Evolutionary conservation across 2,113 vertebrate species (phyloP).

Genomic region (Phyllostomus hastatus): DNA sequence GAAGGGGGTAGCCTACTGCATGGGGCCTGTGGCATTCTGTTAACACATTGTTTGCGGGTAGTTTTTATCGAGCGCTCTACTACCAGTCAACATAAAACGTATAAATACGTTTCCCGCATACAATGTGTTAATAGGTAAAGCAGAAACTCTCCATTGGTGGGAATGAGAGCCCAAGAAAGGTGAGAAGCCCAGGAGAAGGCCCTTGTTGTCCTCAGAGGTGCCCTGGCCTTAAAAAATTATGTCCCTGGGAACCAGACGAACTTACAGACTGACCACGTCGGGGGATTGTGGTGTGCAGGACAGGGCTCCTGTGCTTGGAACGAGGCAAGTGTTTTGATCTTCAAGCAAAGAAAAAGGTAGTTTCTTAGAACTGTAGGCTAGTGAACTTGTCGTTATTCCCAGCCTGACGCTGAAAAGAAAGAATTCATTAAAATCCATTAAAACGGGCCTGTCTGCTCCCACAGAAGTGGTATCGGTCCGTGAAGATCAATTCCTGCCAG

Average conservation of each 20-base stretch:
- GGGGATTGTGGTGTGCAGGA: neutral
- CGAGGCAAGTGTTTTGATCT: neutral
- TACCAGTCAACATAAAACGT: no score
- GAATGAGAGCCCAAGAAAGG: neutral
- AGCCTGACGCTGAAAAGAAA: neutral
- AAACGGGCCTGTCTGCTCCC: neutral
- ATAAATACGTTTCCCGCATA: no score
- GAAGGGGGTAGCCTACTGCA: rapidly evolving
- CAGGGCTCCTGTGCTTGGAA: neutral
- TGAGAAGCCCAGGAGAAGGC: neutral
- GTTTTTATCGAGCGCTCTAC: no score
- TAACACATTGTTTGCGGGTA: no score
- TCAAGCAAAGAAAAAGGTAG: neutral
- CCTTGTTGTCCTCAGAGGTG: rapidly evolving
- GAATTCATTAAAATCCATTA: neutral
- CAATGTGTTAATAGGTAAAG: no score
- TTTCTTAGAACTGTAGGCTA: neutral
- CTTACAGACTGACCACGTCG: neutral
- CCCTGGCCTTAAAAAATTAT: neutral
- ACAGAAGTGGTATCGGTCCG: neutral
- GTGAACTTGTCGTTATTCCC: neutral
- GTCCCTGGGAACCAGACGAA: neutral
- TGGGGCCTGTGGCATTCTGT: rapidly evolving
- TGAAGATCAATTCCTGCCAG: neutral
- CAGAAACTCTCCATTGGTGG: rapidly evolving